Evolutionary conservation across 2,797 vertebrate genomes (phyloP), one percentile per base, ranked within the genome.

Genomic region (Molossus alvarezi): DNA sequence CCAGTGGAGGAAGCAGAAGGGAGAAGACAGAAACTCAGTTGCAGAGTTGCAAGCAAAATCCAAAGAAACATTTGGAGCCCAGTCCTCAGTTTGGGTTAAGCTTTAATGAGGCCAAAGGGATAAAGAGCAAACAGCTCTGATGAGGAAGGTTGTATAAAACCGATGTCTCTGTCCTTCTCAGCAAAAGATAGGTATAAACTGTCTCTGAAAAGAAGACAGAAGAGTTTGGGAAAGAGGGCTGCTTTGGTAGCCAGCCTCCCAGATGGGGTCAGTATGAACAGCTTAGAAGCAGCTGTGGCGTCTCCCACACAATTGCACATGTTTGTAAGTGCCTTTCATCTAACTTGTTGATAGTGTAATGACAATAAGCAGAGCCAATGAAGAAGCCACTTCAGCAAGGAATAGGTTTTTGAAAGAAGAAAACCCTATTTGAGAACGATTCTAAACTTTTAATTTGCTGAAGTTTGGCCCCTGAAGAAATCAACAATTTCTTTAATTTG

Each of bases 201-300:
- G 41, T 69, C 55, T 95, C 73, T 89, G 76, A 51, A 93, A 88
- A 79, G 45, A 60, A 55, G 72, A 27, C 0, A 21, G 57, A 57
- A 20, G 1, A 55, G n/a, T 20, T 10, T 3, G 25, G 48, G 67
- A 72, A 33, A 37, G 53, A 80, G 86, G 25, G 33, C 41, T 81
- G 73, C 82, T 84, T 29, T 2, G 0, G 85, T 20, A 65, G 92
- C 41, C 25, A 65, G 57, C 73, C 83, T 93, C 95, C 48, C 91
- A 73, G 92, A 57, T 33, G 95, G 88, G 88, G 91, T 94, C 94
- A 69, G 71, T n/a, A 64, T 58, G 83, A 27, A 55, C 33, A 80
- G 73, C 45, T 41, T 9, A 13, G 0, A 15, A 75, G 69, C 73
- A 45, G 84, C 88, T 79, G 81, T 11, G 25, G 53, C 48, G 72